These are phyloP conservation scores for Callocephalon fimbriatum DNA, from an alignment of 2,113 vertebrate species.

Conservation along the genomic window DNA sequence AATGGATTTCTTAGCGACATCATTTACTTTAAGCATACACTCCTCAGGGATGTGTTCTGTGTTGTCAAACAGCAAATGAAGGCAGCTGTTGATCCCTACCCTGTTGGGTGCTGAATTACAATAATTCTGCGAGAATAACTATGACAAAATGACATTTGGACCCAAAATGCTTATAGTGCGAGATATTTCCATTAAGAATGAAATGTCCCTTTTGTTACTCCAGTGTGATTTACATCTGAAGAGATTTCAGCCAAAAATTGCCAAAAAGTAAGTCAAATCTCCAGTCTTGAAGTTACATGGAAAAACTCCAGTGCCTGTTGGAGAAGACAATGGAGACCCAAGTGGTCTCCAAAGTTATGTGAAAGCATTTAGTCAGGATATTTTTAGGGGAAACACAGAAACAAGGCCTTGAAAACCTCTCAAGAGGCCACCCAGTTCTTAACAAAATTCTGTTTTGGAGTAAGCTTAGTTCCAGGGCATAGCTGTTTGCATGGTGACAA, in stretches of 20 bases:
- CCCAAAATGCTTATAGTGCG: neutral
- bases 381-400: neutral
- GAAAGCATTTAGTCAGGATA: neutral
- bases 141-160: neutral
- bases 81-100: constrained; percentile 12
- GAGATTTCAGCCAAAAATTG: neutral
- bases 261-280: neutral
- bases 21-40: neutral
- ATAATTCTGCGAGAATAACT: neutral
- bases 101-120: neutral
- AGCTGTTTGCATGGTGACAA: neutral
- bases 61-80: constrained; percentile 19
- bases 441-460: neutral
- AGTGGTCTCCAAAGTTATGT: neutral
- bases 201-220: neutral
- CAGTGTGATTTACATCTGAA: neutral
- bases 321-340: neutral
- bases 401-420: neutral
- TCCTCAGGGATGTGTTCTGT: neutral
- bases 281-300: neutral
- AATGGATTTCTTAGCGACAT: constrained; percentile 49
- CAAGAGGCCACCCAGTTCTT: neutral
- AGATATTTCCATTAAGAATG: neutral
- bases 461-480: neutral
- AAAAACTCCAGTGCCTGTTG: neutral